Evolutionary conservation across 2,888 invertebrate genomes (phyloP), one percentile per base, ranked within the genome.

Genomic region (Pinctada fucata): DNA sequence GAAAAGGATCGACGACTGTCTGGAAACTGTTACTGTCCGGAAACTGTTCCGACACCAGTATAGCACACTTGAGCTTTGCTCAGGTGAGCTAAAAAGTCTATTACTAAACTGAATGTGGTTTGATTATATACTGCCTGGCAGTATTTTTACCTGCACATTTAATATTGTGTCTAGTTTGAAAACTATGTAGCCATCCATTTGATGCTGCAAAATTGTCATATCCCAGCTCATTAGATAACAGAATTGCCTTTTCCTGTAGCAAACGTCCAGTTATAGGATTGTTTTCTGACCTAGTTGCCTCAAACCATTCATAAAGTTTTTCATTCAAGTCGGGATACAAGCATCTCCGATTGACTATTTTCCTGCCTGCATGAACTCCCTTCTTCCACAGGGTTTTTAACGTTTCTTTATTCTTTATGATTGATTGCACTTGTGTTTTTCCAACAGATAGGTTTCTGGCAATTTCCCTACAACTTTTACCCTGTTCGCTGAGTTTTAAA

Each of bases 401-500:
- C 31, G 31, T 31, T 68, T 31, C 31, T 31, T 31, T 31, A 31
- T 31, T 31, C 31, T 31, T 31, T 31, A 31, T 31, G 31, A 31
- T 31, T 31, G 31, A 31, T 31, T 31, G 31, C 31, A 31, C 31
- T 51, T 71, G 71, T 5, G 71, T 51, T 71, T 71, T 71, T 51
- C 71, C 51, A 51, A 72, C 72, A n/a, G 52, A 31, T 58, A 58
- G 63, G 6, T 72, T 47, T 45, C 1, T 31, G 49, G 70, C 70
- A 13, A 70, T 49, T 31, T 70, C 51, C 50, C 70, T 70, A 3
- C 50, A 48, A 70, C 70, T 70, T 8, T 70, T 51, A 6, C 70
- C 70, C n/a, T 70, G 8, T 70, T 50, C 70, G 31, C 50, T 70
- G 6, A 72, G 58, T 31, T 72, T 72, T 6, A 72, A 58, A 3